Evolutionary conservation across 2,113 vertebrate species (phyloP), one percentile per base, ranked within the genome.

Genomic region (Coptodon bakossiorum): DNA sequence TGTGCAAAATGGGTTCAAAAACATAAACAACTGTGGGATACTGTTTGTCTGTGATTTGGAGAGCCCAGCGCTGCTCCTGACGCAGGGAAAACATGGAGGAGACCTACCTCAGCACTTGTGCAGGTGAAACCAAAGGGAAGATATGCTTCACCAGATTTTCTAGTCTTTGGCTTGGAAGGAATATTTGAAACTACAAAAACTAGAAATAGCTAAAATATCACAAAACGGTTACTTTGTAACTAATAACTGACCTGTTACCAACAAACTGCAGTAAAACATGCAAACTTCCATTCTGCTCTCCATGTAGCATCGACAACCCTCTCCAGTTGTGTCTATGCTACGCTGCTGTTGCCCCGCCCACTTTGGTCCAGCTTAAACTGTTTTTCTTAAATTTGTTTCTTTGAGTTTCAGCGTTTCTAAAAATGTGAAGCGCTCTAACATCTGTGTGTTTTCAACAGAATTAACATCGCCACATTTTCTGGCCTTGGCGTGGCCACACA

Each of bases 381-480:
- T 12, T 7, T 40, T 13, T 5, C 7, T 68, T 0, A 3, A 9
- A 3, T 13, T 36, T 22, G 10, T 13, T 2, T 5, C 7, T n/a
- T n/a, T 5, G 34, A 68, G 63, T 40, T 68, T 66, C 10, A 1
- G 0, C 2, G 2, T n/a, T 36, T 38, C 61, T 22, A n/a, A 2
- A 68, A n/a, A 59, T 22, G 34, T 2, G 11, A 40, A 1, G 0
- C 1, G 2, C 7, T 38, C 3, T 40, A 36, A 22, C 3, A 38
- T 22, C 11, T 40, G 5, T 5, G 12, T 4, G 24, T 31, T 40
- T 68, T 14, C n/a, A 22, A 68, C 36, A 68, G 63, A 40, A 22
- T 40, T 5, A 5, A 68, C 3, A 19, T 9, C 19, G 4, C 40
- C 63, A 68, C 36, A 24, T 40, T 38, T 68, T 24, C 63, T 40